These are phyloP conservation scores for Arctocebus calabarensis DNA, from an alignment of 2,797 vertebrate genomes.

Conservation along the genomic window DNA sequence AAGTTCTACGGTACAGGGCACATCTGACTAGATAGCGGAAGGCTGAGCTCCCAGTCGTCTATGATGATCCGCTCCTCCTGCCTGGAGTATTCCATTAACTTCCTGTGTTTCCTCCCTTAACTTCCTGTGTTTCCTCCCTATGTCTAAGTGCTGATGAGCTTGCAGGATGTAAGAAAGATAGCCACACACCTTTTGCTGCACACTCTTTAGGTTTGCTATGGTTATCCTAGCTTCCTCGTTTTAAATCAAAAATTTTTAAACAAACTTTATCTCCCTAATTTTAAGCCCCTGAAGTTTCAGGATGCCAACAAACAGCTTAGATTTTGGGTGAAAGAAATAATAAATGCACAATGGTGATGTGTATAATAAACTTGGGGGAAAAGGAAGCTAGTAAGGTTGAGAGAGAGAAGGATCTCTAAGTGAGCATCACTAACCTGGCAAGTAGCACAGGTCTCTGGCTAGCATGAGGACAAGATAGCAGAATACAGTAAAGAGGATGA, in stretches of 20 bases:
- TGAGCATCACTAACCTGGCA: rapidly evolving
- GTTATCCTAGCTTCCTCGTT: not conserved
- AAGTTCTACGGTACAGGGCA: not conserved
- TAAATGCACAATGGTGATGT: not conserved
- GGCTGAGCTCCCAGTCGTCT: not conserved
- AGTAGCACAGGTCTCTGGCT: rapidly evolving
- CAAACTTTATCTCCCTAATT: not conserved
- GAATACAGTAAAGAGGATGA: not conserved
- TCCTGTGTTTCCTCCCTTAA: not conserved
- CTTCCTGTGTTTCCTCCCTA: not conserved
- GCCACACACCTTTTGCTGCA: not conserved
- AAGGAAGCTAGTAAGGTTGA: not conserved
- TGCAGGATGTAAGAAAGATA: not conserved
- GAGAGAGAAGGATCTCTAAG: not conserved
- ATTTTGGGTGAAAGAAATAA: constrained; percentile 31
- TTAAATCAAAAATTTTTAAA: not conserved
- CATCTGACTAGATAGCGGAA: not conserved
- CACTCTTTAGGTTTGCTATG: not conserved
- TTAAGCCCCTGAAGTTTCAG: not conserved
- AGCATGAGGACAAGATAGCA: no score
- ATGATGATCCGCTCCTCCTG: not conserved
- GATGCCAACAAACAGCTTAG: constrained; percentile 10
- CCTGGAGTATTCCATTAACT: not conserved
- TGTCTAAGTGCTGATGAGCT: not conserved
- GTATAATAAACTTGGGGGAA: not conserved